Base-by-base conservation (phyloP, 2,888 invertebrate species). In the Allygus modestus region DNA sequence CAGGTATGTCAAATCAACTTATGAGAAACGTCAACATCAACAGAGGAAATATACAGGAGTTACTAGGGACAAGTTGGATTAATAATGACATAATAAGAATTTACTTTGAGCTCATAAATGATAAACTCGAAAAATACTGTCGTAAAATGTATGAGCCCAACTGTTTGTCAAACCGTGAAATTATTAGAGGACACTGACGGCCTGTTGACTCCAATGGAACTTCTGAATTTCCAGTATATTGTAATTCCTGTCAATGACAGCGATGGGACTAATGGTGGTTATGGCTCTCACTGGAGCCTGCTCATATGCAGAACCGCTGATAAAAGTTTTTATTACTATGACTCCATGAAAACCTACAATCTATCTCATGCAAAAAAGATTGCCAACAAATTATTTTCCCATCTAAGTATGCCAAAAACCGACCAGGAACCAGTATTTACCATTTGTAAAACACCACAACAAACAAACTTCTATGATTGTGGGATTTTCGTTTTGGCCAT, bases 81-180 rank as follows among this genome's bases (percentile, higher is more conserved):
- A 46, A 46, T 46, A 17, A 23, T 28, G 61, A 77, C 61, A 61
- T 51, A 11, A 33, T 54, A 23, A 7, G 37, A 73, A 17, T 84
- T 43, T 81, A n/a, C 23, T 82, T 73, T 85, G 33, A 77, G 84
- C 20, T 81, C 73, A 82, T 58, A 46, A 71, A 61, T 71, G 11
- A 37, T 23, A 26, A 31, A 69, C 12, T 69, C 17, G 7, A 12
- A 17, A 11, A 65, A 31, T 20, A 41, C 17, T 82, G 33, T 54
- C 65, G 73, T 43, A 58, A 46, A 46, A 11, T 46, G 46, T 12
- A 41, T 43, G 26, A 23, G 12, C 41, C 73, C 41, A 1, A 31
- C 41, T 17, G n/a, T 65, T 12, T 65, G 65, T 31, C 65, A 65
- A 65, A 28, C 65, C 4, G 31, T 31, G 4, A 65, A 65, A 65